Percentiles rank a stretch among this genome's conserved stretches.
Evolutionary conservation across 2,888 invertebrate species (phyloP).

Genomic region (Drymonia ruficornis): DNA sequence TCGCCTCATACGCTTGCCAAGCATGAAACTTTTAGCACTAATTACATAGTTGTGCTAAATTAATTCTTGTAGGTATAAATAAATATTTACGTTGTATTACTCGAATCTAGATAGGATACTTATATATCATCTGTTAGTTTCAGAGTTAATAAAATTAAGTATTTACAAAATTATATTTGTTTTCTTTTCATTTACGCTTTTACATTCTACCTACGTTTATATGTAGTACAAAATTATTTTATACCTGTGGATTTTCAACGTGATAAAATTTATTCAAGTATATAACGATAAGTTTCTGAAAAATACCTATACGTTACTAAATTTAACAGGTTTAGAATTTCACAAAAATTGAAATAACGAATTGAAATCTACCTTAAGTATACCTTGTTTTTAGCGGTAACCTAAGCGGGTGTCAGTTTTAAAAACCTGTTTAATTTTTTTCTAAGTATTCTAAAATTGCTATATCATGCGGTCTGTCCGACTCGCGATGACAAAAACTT

Average conservation of each 20-base stretch:
- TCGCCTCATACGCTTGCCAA: slow-evolving; percentile 51
- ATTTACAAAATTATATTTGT: slow-evolving; percentile 75
- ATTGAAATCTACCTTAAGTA: too few species aligned
- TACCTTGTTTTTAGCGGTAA: too few species aligned
- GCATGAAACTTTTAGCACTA: slow-evolving; percentile 29
- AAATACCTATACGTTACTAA: too few species aligned
- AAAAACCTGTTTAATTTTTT: background rate
- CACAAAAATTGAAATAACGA: too few species aligned
- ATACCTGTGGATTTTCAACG: too few species aligned
- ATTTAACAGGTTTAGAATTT: too few species aligned
- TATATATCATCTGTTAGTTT: slow-evolving; percentile 84
- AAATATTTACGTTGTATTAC: slow-evolving; percentile 72
- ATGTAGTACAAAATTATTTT: too few species aligned
- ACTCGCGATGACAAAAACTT: background rate
- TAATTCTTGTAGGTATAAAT: slow-evolving; percentile 79
- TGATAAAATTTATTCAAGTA: too few species aligned
- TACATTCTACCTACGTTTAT: background rate
- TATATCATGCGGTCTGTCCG: background rate
- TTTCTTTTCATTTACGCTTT: slow-evolving; percentile 41
- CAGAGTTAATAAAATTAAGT: slow-evolving; percentile 84
- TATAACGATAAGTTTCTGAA: too few species aligned
- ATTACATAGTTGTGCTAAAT: slow-evolving; percentile 65
- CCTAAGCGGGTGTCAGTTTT: background rate
- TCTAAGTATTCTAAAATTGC: background rate
- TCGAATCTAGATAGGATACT: slow-evolving; percentile 83